Evolutionary conservation across 2,113 vertebrate genomes (phyloP).

Genomic region (Gallinago jamesoni): DNA sequence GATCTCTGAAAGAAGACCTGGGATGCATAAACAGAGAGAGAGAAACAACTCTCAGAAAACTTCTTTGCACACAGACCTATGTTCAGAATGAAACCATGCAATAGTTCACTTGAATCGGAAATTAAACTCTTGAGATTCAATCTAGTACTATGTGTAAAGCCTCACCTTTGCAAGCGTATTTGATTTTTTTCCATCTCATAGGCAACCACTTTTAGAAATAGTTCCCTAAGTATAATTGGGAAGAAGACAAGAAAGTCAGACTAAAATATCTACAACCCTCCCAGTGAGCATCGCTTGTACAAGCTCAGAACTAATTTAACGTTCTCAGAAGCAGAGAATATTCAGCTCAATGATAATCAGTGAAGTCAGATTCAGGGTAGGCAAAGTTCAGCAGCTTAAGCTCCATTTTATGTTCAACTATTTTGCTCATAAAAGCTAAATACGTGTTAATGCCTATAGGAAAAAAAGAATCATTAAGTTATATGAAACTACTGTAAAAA

Average conservation of each 20-base stretch:
- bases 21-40: neutral
- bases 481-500: neutral
- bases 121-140: neutral
- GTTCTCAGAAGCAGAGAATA: neutral
- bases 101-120: neutral
- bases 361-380: neutral
- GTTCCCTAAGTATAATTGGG: neutral
- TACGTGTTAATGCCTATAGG: neutral
- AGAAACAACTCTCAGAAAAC: neutral
- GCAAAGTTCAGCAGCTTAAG: neutral
- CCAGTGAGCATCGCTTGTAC: fast-evolving
- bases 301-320: neutral
- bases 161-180: neutral
- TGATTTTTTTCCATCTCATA: neutral
- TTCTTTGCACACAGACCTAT: neutral
- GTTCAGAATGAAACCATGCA: neutral
- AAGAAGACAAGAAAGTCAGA: neutral
- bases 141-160: neutral
- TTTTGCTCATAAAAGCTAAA: neutral
- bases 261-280: neutral
- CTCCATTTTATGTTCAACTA: neutral
- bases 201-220: neutral
- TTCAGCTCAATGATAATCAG: neutral
- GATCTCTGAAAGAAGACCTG: neutral
- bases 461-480: neutral